phyloP scores from a whole-genome alignment of 2,113 vertebrate species.

The Ranitomeya variabilis region DNA sequence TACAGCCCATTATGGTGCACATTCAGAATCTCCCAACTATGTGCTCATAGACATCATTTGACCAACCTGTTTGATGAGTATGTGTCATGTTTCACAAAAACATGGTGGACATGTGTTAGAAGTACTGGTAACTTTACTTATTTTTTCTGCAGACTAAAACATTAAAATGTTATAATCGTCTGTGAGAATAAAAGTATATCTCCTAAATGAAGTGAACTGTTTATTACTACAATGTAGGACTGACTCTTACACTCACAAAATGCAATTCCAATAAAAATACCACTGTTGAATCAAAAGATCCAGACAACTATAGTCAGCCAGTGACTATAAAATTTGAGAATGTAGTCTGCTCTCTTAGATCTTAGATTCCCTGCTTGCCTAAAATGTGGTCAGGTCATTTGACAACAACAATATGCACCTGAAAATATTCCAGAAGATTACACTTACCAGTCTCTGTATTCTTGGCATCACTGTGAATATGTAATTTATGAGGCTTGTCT shows the following conservation, averaged over 20 bases:
- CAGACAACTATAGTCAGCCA: not conserved
- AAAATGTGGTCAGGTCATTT: not conserved
- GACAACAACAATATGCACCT: not conserved
- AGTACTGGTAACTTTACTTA: not conserved
- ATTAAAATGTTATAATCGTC: not conserved
- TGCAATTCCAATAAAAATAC: not conserved
- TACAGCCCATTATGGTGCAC: not conserved
- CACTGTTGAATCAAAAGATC: not conserved
- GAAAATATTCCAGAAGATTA: not conserved
- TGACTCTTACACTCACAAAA: not conserved
- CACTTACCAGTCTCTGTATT: slow-evolving; percentile 49
- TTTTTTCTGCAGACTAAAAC: not conserved
- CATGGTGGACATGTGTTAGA: not conserved
- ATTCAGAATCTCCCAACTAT: not conserved
- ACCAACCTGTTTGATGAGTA: too few relatives aligned
- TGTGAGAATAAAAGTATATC: not conserved
- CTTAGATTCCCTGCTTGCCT: not conserved
- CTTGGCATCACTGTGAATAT: slow-evolving; percentile 43
- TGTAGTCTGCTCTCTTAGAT: not conserved
- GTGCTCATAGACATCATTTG: too few relatives aligned
- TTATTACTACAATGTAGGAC: not conserved
- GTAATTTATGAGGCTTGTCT: slow-evolving; percentile 28
- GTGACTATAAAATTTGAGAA: not conserved
- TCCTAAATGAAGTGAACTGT: not conserved
- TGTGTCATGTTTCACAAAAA: too few relatives aligned